Percentiles rank a stretch among this genome's conserved stretches.
These are phyloP conservation scores for Lasioglossum marginatum DNA, from an alignment of 2,888 invertebrate genomes.

Conservation along the genomic window DNA sequence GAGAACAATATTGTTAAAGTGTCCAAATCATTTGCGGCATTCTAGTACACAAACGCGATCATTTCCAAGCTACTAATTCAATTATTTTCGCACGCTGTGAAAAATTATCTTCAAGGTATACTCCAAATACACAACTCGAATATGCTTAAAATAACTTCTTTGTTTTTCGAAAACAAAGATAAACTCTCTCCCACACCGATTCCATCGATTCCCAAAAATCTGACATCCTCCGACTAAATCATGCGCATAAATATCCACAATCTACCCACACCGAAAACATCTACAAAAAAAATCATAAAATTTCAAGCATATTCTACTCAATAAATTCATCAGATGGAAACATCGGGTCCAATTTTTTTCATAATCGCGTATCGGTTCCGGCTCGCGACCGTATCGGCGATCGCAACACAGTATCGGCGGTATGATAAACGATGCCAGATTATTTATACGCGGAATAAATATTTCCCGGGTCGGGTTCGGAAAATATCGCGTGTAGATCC, in stretches of 20 bases:
- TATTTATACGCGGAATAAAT: conserved; percentile 53
- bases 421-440: conserved; percentile 47
- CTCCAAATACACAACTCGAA: not conserved
- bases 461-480: conserved; percentile 9
- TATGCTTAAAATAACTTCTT: not conserved
- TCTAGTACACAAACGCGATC: not conserved
- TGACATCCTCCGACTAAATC: not conserved
- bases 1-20: not conserved
- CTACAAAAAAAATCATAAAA: not conserved
- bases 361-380: conserved; percentile 44
- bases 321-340: conserved; percentile 29
- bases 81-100: not conserved
- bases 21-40: too few relatives aligned
- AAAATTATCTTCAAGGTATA: not conserved
- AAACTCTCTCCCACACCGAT: not conserved
- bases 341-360: conserved; percentile 32
- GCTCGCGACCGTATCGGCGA: conserved; percentile 29
- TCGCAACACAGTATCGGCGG: conserved; percentile 42
- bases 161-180: not conserved
- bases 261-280: not conserved
- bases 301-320: not conserved
- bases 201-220: not conserved
- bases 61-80: not conserved
- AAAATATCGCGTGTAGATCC: conserved; percentile 42
- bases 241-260: not conserved